A percentile compares a stretch with the other conserved stretches of the same genome.
phyloP scores from a whole-genome alignment of 2,113 vertebrate genomes.

The Phalacrocorax carbo region DNA sequence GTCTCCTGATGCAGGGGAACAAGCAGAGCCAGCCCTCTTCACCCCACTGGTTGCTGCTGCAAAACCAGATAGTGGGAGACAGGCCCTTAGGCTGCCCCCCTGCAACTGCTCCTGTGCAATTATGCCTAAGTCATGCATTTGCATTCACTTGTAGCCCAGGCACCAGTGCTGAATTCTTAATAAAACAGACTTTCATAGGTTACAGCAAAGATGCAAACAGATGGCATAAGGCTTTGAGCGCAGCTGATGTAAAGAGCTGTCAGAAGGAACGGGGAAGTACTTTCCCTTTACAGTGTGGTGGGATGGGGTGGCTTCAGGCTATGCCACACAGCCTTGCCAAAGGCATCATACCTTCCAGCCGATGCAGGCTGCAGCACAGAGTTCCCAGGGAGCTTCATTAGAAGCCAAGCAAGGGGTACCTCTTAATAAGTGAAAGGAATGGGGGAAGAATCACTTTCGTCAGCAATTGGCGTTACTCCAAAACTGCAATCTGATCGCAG shows the following conservation, averaged over 20 bases:
- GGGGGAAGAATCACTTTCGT: neutral
- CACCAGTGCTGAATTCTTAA: neutral
- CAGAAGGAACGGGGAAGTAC: neutral
- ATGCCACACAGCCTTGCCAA: neutral
- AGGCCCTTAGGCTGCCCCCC: neutral
- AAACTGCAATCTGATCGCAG: neutral
- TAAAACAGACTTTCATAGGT: neutral
- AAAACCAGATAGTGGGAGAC: neutral
- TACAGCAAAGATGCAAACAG: neutral
- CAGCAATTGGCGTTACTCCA: neutral
- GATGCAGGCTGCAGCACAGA: neutral
- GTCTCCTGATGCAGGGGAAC: neutral
- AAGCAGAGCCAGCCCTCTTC: neutral
- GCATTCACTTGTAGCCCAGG: neutral
- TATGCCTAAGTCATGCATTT: fast-evolving
- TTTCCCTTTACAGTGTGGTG: neutral
- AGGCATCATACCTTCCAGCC: neutral
- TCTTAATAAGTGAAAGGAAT: neutral
- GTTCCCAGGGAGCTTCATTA: neutral
- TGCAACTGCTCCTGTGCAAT: neutral
- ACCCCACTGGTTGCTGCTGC: neutral
- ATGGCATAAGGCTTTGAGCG: neutral
- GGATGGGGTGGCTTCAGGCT: neutral
- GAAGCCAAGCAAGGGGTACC: neutral
- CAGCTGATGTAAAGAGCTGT: constrained; percentile 11